Evolutionary conservation across 2,888 invertebrate species (phyloP).

Genomic region (Anthoptus insignis): DNA sequence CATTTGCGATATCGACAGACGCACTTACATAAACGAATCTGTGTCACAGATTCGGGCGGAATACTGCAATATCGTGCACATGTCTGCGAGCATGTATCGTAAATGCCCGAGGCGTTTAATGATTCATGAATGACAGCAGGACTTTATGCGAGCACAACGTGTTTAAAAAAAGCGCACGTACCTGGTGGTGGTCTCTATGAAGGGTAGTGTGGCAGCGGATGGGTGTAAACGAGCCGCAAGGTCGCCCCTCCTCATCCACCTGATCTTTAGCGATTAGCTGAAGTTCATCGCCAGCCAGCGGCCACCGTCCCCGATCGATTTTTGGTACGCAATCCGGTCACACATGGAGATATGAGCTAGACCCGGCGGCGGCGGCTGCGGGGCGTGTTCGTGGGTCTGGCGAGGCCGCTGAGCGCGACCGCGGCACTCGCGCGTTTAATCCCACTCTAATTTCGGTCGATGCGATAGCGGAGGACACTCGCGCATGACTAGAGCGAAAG

Average conservation of each 20-base stretch:
- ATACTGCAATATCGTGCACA: conserved; percentile 55
- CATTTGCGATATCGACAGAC: conserved; percentile 57
- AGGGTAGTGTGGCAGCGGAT: conserved; percentile 54
- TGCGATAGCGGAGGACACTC: conserved; percentile 66
- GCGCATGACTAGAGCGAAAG: conserved; percentile 73
- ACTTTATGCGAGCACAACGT: conserved; percentile 16
- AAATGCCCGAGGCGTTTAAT: conserved; percentile 25
- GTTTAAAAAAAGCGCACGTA: conserved; percentile 48
- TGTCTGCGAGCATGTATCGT: conserved; percentile 37
- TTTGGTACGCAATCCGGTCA: conserved; percentile 56
- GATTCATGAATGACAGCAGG: conserved; percentile 40
- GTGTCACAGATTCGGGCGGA: conserved; percentile 55
- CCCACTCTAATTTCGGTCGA: conserved; percentile 67
- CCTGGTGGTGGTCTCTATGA: conserved; percentile 58
- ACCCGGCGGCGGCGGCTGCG: conserved; percentile 66
- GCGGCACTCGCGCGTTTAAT: conserved; percentile 80
- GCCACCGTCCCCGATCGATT: conserved; percentile 60
- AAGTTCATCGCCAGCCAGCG: conserved; percentile 61
- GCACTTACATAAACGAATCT: conserved; percentile 64
- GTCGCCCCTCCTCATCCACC: conserved; percentile 56
- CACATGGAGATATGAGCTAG: conserved; percentile 63
- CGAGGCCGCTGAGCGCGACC: conserved; percentile 72
- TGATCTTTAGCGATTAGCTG: conserved; percentile 61
- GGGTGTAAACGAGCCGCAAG: conserved; percentile 63
- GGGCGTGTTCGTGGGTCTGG: conserved; percentile 60